A percentile compares a stretch with the other conserved stretches of the same genome.
phyloP scores from a whole-genome alignment of 2,797 vertebrate species.

The Jordanella pulchra region DNA sequence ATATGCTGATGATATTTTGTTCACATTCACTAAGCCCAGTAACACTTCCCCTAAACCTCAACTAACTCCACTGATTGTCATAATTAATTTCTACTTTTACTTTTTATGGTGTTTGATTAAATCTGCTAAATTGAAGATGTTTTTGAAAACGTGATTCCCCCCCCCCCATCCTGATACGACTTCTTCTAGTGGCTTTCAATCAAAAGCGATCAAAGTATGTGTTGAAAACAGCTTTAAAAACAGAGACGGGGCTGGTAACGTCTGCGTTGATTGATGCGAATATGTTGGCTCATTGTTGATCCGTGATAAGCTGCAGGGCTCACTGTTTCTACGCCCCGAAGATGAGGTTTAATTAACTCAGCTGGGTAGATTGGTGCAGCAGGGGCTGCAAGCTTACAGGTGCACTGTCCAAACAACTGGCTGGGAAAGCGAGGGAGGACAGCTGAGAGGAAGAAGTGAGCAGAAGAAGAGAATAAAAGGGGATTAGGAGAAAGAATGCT shows the following conservation, averaged over 20 bases:
- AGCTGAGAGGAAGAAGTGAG: conserved; percentile 13
- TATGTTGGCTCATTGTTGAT: conserved; percentile 53
- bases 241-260: conserved; percentile 43
- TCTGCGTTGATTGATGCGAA: conserved; percentile 54
- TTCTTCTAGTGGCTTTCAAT: neutral
- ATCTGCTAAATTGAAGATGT: too few relatives aligned
- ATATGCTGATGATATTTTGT: too few relatives aligned
- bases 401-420: conserved; percentile 68
- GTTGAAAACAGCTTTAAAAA: conserved; percentile 35
- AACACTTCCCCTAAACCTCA: too few relatives aligned
- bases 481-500: conserved; percentile 49
- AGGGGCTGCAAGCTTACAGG: conserved; percentile 58
- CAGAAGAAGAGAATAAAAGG: conserved; percentile 44
- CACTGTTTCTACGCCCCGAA: conserved; percentile 46
- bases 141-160: too few relatives aligned
- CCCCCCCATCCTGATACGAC: conserved; percentile 33
- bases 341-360: conserved; percentile 69
- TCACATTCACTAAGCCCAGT: too few relatives aligned
- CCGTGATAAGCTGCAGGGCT: conserved; percentile 51
- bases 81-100: neutral
- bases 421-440: conserved; percentile 28
- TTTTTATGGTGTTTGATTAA: neutral
- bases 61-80: neutral
- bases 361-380: conserved; percentile 37
- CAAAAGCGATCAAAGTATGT: conserved; percentile 20